A percentile compares a stretch with the other conserved stretches of the same genome.
These are phyloP conservation scores for Desmodus rotundus DNA, from an alignment of 2,113 vertebrate species.

Conservation along the genomic window DNA sequence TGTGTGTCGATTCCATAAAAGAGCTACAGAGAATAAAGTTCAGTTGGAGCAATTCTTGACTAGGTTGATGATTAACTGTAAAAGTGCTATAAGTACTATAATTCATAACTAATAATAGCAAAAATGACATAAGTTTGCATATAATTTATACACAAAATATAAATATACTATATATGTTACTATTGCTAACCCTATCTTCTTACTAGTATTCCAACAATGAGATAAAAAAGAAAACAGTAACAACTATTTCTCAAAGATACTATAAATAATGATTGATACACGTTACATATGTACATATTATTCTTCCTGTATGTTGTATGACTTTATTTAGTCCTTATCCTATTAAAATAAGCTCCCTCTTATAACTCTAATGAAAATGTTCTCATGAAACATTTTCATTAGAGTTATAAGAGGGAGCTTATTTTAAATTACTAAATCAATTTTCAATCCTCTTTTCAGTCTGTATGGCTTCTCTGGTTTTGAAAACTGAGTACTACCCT, in stretches of 20 bases:
- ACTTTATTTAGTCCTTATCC: not conserved
- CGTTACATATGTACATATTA: not conserved
- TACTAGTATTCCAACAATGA: not conserved
- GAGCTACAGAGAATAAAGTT: not conserved
- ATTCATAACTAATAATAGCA: not conserved
- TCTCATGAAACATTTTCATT: slow-evolving; percentile 22
- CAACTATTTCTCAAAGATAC: not conserved
- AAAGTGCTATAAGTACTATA: not conserved
- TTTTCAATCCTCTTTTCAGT: slow-evolving; percentile 2
- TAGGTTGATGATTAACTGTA: not conserved
- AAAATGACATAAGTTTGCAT: not conserved
- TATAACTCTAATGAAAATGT: not conserved
- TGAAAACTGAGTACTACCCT: slow-evolving; percentile 1
- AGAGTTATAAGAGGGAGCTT: not conserved
- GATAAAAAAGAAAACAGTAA: not conserved
- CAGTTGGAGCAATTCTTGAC: not conserved
- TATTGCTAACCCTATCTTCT: not conserved
- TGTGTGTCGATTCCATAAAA: not conserved
- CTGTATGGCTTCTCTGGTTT: not conserved
- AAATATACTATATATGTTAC: not conserved
- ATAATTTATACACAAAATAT: not conserved
- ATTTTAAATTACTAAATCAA: slow-evolving; percentile 20
- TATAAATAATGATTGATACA: not conserved
- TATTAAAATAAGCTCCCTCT: slow-evolving; percentile 22
- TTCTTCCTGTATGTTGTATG: not conserved